phyloP scores from a whole-genome alignment of 2,797 vertebrate species.

The Parambassis ranga region DNA sequence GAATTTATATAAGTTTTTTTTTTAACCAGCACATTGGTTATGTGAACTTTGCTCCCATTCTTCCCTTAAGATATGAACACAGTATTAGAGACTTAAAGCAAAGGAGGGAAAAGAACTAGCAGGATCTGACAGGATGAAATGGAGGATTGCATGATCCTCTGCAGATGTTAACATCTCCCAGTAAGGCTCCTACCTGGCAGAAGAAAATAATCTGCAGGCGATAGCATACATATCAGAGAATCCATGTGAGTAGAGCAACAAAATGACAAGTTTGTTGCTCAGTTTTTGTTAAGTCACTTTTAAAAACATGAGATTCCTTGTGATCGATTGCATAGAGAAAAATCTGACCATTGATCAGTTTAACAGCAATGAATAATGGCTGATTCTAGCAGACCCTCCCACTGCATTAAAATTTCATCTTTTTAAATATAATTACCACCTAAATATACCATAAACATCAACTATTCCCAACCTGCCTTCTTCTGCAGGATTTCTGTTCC shows the following conservation, averaged over 20 bases:
- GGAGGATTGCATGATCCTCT: neutral
- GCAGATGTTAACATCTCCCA: conserved; percentile 8
- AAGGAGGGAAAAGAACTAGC: neutral
- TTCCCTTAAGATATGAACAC: neutral
- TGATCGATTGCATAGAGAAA: conserved; percentile 6
- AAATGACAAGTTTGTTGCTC: neutral
- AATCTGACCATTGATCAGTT: neutral
- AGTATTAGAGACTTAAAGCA: neutral
- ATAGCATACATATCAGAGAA: neutral
- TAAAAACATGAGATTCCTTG: neutral
- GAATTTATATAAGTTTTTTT: too few relatives aligned
- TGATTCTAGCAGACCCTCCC: neutral
- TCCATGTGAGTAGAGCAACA: neutral
- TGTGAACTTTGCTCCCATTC: neutral
- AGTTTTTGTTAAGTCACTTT: neutral
- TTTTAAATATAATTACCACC: neutral
- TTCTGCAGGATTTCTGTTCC: neutral
- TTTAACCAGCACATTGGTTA: too few relatives aligned
- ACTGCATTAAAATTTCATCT: neutral
- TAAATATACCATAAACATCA: neutral
- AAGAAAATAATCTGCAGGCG: neutral
- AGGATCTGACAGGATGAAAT: neutral
- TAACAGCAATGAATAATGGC: neutral
- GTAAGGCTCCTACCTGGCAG: neutral
- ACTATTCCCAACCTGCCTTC: neutral